Evolutionary conservation across 2,888 invertebrate species (phyloP).

Genomic region (Theodoxus fluviatilis): DNA sequence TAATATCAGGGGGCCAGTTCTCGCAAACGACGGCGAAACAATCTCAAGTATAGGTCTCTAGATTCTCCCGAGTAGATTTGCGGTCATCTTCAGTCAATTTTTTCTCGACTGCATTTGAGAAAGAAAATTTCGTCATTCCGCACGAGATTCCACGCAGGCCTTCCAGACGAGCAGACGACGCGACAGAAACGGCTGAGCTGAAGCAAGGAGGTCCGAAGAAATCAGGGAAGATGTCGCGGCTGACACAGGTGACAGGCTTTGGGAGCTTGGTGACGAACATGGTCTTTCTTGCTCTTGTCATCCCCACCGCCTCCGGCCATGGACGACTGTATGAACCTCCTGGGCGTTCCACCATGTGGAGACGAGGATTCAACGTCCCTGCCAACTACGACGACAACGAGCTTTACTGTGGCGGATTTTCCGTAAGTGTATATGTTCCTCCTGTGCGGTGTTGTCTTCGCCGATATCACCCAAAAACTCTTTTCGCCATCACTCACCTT

Average conservation of each 20-base stretch:
- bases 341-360: constrained; percentile 31
- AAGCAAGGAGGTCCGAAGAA: too few relatives aligned
- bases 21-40: too few relatives aligned
- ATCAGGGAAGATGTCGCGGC: neutral
- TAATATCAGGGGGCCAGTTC: too few relatives aligned
- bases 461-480: neutral
- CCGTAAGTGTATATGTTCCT: too few relatives aligned
- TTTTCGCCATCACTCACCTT: neutral
- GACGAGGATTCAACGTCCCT: constrained; percentile 29
- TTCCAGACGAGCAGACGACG: neutral
- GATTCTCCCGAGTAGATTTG: too few relatives aligned
- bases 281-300: neutral
- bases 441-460: too few relatives aligned
- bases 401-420: constrained; percentile 32
- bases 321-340: constrained; percentile 32
- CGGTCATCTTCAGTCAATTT: too few relatives aligned
- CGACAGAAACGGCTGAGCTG: neutral
- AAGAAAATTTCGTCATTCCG: too few relatives aligned
- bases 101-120: too few relatives aligned
- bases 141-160: neutral
- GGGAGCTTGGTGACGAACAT: constrained; percentile 19
- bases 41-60: too few relatives aligned
- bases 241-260: constrained; percentile 16
- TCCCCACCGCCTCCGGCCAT: constrained; percentile 23
- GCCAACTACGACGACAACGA: constrained; percentile 34